These are phyloP conservation scores for Pycnonotus jocosus DNA, from an alignment of 2,113 vertebrate genomes.

Conservation along the genomic window DNA sequence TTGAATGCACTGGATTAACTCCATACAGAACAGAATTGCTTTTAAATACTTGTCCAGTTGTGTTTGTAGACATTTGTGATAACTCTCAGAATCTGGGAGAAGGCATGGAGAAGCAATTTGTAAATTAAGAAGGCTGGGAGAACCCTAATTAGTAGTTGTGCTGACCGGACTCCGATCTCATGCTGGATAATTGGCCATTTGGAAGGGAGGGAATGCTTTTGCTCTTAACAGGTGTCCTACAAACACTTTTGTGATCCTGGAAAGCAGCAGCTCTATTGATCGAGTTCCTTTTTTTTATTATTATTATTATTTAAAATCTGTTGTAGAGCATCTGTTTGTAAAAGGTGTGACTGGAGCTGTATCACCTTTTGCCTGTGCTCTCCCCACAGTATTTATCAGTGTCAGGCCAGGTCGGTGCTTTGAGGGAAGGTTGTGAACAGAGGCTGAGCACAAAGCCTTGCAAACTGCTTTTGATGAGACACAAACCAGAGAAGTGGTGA, in stretches of 20 bases:
- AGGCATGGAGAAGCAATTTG: slow-evolving; percentile 44
- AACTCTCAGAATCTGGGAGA: slow-evolving; percentile 30
- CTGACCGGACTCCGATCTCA: slow-evolving; percentile 7
- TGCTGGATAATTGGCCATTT: slow-evolving; percentile 46
- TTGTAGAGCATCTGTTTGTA: slow-evolving; percentile 25
- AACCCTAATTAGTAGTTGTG: slow-evolving; percentile 48
- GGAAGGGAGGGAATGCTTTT: slow-evolving; percentile 34
- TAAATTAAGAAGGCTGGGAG: slow-evolving; percentile 48
- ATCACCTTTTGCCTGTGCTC: slow-evolving; percentile 1
- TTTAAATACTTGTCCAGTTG: slow-evolving; percentile 50
- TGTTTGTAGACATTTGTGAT: slow-evolving; percentile 57
- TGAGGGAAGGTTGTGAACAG: neutral
- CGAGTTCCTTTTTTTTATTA: neutral
- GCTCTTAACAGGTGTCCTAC: slow-evolving; percentile 43
- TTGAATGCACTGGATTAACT: slow-evolving; percentile 33
- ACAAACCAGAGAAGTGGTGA: neutral
- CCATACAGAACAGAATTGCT: slow-evolving; percentile 36
- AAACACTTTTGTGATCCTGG: slow-evolving; percentile 27
- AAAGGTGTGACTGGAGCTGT: neutral
- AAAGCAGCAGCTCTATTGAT: slow-evolving; percentile 15
- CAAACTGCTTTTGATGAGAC: slow-evolving; percentile 10
- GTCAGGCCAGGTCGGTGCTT: slow-evolving; percentile 1
- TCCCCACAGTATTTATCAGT: neutral
- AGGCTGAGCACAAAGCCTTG: neutral
- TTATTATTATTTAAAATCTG: neutral